Conservation (phyloP, 2,113 vertebrate species). For the Mixornis gularis region DNA sequence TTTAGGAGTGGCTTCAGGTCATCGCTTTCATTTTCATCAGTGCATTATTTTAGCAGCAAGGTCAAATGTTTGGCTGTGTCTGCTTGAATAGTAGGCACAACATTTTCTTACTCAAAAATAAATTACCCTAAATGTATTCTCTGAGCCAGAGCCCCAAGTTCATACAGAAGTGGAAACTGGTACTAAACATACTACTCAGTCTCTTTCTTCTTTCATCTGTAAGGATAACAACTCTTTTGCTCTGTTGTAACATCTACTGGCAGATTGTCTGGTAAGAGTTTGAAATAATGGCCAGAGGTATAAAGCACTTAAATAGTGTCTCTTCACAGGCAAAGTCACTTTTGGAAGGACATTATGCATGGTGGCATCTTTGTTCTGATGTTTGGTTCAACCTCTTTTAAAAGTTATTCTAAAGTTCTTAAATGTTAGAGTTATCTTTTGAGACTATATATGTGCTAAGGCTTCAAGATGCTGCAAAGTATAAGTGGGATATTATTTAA, state of each 20-base stretch:
- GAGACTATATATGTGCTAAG: neutral
- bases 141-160: neutral
- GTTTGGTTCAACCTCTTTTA: neutral
- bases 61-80: neutral
- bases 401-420: neutral
- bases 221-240: neutral
- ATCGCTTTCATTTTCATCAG: neutral
- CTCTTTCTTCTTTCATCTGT: neutral
- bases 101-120: neutral
- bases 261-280: neutral
- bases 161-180: neutral
- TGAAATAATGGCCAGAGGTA: neutral
- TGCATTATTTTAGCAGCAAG: neutral
- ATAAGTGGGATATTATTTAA: neutral
- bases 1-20: neutral
- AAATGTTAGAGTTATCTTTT: neutral
- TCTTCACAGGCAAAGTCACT: neutral
- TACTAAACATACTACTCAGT: neutral
- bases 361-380: neutral
- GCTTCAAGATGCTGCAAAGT: neutral
- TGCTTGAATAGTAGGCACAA: neutral
- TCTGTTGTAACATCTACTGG: neutral
- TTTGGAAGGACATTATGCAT: rapidly evolving
- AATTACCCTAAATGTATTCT: neutral
- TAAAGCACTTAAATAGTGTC: neutral